phyloP scores from a whole-genome alignment of 2,888 invertebrate genomes.

The Ectemnius lituratus region DNA sequence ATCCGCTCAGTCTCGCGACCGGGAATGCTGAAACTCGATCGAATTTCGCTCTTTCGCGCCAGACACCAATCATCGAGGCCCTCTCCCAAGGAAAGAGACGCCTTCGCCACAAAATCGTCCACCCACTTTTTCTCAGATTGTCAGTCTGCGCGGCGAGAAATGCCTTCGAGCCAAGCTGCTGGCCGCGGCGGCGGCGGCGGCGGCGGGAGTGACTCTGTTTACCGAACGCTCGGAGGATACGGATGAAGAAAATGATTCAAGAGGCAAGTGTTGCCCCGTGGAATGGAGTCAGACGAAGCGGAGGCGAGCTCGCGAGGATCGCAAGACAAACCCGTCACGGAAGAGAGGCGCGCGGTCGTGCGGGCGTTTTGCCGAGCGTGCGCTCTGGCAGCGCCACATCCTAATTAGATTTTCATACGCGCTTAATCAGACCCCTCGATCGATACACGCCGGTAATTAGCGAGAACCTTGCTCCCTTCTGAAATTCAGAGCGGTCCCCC shows the following conservation, averaged over 20 bases:
- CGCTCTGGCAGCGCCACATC: slow-evolving; percentile 11
- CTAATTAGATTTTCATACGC: slow-evolving; percentile 24
- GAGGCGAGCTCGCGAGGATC: not conserved
- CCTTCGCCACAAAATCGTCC: slow-evolving; percentile 32
- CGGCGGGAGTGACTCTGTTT: slow-evolving; percentile 3
- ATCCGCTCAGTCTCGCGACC: slow-evolving; percentile 63
- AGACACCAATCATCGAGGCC: not conserved
- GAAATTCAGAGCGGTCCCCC: slow-evolving; percentile 1
- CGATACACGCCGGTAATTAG: slow-evolving; percentile 19
- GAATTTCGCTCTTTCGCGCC: slow-evolving; percentile 61
- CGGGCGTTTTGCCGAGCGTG: slow-evolving; percentile 12
- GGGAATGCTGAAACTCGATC: slow-evolving; percentile 66
- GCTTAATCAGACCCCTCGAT: slow-evolving; percentile 1
- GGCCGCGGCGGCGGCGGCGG: too few species aligned
- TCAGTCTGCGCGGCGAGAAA: not conserved
- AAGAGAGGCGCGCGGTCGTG: slow-evolving; percentile 19
- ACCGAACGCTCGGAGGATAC: too few species aligned
- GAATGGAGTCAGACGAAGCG: not conserved
- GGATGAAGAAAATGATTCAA: too few species aligned
- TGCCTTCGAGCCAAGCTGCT: not conserved
- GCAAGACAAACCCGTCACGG: slow-evolving; percentile 32
- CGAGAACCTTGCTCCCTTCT: slow-evolving; percentile 30
- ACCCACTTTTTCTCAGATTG: not conserved
- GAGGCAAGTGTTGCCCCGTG: too few species aligned
- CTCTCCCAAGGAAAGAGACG: slow-evolving; percentile 29